Evolutionary conservation across 2,113 vertebrate genomes (phyloP), one percentile per base, ranked within the genome.

Genomic region (Macroglossus sobrinus): DNA sequence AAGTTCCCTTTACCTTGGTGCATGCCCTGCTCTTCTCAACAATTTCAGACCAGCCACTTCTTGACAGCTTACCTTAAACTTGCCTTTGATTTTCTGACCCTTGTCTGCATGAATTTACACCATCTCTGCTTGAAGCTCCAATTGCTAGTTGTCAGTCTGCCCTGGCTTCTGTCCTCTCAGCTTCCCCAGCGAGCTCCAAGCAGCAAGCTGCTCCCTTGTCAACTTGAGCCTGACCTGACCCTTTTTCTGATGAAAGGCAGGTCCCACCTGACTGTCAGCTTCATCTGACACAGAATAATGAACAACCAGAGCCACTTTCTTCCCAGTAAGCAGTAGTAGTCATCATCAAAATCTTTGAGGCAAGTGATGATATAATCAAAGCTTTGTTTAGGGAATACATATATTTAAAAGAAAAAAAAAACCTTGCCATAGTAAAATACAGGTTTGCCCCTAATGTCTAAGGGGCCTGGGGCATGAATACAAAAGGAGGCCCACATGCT

Each of bases 211-310:
- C 40, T 68, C 74, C 35, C 80, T 84, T 87, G 43, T 81, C 45
- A 14, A 33, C 64, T 87, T 16, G 12, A 75, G 71, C 71, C 55
- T 76, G 75, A 28, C 45, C 85, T 94, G 76, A 90, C 80, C 66
- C 53, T 90, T 92, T 80, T 85, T 74, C 76, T 87, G n/a, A 88
- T 89, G 86, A 95, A 93, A 96, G 57, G 61, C 71, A 85, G 66
- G 50, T 81, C 68, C 84, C 75, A 82, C 43, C 75, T 92, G 91
- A 86, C 63, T 84, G 80, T 94, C 18, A 50, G n/a, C 45, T 81
- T 76, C 80, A 59, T 84, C 75, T 76, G 59, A 91, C 59, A 71
- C 63, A 66, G 72, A 59, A 72, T 61, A 84, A 95, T 61, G 81
- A 89, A 91, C 26, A 47, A 33, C 35, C 24, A 45, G 63, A 91